Conservation (phyloP, 2,888 invertebrate species). For the Polydrusus pterygomalis region DNA sequence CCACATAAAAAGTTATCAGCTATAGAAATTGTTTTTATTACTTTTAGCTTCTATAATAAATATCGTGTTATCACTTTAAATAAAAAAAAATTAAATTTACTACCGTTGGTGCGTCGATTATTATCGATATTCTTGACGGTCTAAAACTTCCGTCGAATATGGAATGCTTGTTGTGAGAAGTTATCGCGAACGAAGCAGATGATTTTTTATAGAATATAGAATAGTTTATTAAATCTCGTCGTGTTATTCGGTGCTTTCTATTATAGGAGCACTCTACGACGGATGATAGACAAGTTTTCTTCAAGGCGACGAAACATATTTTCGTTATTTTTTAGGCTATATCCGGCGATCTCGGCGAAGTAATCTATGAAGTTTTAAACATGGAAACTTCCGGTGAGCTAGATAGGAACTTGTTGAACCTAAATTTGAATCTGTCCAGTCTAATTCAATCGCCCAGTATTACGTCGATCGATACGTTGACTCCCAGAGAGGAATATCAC, state of each 20-base stretch:
- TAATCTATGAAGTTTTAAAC: slow-evolving; percentile 83
- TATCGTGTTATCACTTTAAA: not conserved
- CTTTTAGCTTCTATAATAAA: not conserved
- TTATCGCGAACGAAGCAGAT: no score
- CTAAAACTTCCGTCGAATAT: not conserved
- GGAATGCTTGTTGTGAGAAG: no score
- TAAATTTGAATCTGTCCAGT: slow-evolving; percentile 83
- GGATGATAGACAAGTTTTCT: no score
- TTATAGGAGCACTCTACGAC: no score
- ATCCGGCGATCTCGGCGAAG: slow-evolving; percentile 77
- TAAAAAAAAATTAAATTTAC: slow-evolving; percentile 9
- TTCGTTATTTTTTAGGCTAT: slow-evolving; percentile 70
- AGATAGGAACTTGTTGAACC: slow-evolving; percentile 82
- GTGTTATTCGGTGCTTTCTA: no score
- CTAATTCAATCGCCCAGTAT: slow-evolving; percentile 84
- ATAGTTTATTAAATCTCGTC: no score
- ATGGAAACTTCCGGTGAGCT: slow-evolving; percentile 88
- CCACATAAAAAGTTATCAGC: slow-evolving; percentile 35
- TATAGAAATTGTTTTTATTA: slow-evolving; percentile 11
- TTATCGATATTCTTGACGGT: slow-evolving; percentile 2
- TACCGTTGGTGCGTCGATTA: slow-evolving; percentile 2
- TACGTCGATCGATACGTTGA: slow-evolving; percentile 83
- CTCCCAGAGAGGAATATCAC: slow-evolving; percentile 82
- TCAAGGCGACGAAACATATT: no score
- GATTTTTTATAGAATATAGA: no score